Evolutionary conservation across 1,140 invertebrate species (phyloP).

Genomic region (Hylaeus anthracinus): DNA sequence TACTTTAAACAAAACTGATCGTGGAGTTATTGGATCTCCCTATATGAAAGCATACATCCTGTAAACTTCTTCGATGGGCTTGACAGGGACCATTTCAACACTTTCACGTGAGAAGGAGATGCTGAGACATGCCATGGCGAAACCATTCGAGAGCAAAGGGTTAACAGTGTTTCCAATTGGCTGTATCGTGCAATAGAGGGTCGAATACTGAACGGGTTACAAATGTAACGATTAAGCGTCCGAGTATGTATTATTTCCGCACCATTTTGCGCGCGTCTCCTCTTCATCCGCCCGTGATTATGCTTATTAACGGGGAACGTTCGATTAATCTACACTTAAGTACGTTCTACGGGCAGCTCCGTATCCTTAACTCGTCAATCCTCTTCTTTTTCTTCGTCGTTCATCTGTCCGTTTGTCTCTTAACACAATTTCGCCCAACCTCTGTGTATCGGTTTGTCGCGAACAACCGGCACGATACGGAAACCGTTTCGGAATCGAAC

Average conservation of each 20-base stretch:
- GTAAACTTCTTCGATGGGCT: too few species aligned
- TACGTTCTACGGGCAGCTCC: constrained; percentile 55
- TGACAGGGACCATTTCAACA: too few species aligned
- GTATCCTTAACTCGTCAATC: constrained; percentile 44
- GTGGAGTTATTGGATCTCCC: too few species aligned
- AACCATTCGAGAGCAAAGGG: too few species aligned
- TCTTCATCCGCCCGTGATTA: constrained; percentile 46
- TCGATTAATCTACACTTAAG: constrained; percentile 55
- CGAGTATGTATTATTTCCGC: constrained; percentile 33
- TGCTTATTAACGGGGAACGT: constrained; percentile 48
- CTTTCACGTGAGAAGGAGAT: too few species aligned
- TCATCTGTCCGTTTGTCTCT: constrained; percentile 67
- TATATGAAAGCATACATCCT: too few species aligned
- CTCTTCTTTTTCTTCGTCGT: background rate
- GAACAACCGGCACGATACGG: constrained; percentile 68
- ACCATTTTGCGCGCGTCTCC: constrained; percentile 9
- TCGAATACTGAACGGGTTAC: constrained; percentile 41
- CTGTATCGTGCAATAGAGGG: too few species aligned
- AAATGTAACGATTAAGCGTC: constrained; percentile 43
- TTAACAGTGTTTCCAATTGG: too few species aligned
- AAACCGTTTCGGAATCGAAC: constrained; percentile 66
- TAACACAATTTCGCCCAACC: constrained; percentile 55
- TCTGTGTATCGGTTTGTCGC: background rate
- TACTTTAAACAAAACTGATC: too few species aligned
- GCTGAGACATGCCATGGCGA: too few species aligned